Base-by-base conservation (phyloP, 2,888 invertebrate species). In the Nymphalis polychloros region DNA sequence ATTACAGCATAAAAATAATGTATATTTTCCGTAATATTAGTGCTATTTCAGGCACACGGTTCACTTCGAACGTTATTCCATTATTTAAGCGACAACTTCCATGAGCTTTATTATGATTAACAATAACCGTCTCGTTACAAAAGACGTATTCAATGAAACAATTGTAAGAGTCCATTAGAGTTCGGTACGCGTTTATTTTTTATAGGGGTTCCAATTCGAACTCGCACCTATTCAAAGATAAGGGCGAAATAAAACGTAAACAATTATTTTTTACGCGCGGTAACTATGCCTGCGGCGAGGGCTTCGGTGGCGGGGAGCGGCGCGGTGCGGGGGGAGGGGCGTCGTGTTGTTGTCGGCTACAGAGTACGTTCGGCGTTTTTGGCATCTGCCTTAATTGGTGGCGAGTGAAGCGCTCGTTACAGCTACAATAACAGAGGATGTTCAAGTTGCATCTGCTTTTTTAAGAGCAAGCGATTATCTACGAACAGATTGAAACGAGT, bases 311-410 rank as follows among this genome's bases (percentile, higher is more conserved):
- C 13, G 49, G 16, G 53, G 20, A 31, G 46, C 6, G 2, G 41
- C 2, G 55, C 31, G 16, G 59, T 17, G 8, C 20, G 20, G 3
- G 49, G 20, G 49, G 19, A 8, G n/a, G 5, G 41, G 35, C 61
- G 64, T 17, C 41, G 55, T 47, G 50, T 62, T 50, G 57, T 62
- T 64, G 61, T 64, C 61, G 60, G 61, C 61, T 59, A 69, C 50
- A 63, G 63, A 63, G 52, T 66, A 59, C 66, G 63, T 60, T 52
- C 68, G 35, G 63, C 61, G 63, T 53, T 72, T 71, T 72, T 72
- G 72, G 72, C 68, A 70, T 70, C 68, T 68, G 70, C 60, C 65
- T 57, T 70, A 70, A 72, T 70, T 69, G 69, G 67, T 69, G 72
- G 65, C 72, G 66, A 69, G 69, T 65, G 69, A 63, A 69, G 66